These are phyloP conservation scores for Epiblema foenella DNA, from an alignment of 2,888 invertebrate species.

Conservation along the genomic window DNA sequence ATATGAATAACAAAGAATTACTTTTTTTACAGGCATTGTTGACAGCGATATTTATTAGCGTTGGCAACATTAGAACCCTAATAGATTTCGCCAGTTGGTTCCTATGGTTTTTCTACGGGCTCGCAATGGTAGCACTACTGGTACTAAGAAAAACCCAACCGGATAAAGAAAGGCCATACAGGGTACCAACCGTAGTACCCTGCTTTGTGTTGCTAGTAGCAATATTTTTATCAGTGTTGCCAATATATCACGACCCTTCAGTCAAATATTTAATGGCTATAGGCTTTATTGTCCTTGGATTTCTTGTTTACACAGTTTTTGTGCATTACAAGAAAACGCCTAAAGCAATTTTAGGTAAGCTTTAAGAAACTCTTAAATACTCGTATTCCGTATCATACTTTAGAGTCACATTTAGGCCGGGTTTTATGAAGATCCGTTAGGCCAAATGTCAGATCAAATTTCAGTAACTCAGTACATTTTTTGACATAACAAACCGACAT, in stretches of 20 bases:
- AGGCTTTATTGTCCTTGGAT: conserved; percentile 88
- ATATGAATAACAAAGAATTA: not conserved
- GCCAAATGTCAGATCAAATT: too few relatives aligned
- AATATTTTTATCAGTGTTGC: conserved; percentile 89
- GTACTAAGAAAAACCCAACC: conserved; percentile 89
- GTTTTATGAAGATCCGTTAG: too few relatives aligned
- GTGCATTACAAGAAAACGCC: conserved; percentile 89
- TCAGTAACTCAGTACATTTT: too few relatives aligned
- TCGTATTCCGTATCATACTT: too few relatives aligned
- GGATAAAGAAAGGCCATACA: conserved; percentile 88
- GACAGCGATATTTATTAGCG: conserved; percentile 88
- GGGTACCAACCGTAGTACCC: conserved; percentile 89
- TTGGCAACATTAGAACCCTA: conserved; percentile 90
- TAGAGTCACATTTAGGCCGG: too few relatives aligned
- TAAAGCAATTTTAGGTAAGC: conserved; percentile 86
- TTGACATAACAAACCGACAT: too few relatives aligned
- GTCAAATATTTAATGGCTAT: conserved; percentile 91
- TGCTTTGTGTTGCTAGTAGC: conserved; percentile 89
- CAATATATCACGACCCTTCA: conserved; percentile 90
- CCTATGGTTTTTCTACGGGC: conserved; percentile 94
- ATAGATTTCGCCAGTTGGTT: conserved; percentile 95
- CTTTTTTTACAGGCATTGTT: conserved; percentile 84
- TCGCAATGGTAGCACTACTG: conserved; percentile 91
- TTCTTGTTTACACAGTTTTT: conserved; percentile 89
- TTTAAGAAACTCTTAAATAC: conserved; percentile 34